Evolutionary conservation across 2,113 vertebrate genomes (phyloP).

Genomic region (Lanius ludovicianus): DNA sequence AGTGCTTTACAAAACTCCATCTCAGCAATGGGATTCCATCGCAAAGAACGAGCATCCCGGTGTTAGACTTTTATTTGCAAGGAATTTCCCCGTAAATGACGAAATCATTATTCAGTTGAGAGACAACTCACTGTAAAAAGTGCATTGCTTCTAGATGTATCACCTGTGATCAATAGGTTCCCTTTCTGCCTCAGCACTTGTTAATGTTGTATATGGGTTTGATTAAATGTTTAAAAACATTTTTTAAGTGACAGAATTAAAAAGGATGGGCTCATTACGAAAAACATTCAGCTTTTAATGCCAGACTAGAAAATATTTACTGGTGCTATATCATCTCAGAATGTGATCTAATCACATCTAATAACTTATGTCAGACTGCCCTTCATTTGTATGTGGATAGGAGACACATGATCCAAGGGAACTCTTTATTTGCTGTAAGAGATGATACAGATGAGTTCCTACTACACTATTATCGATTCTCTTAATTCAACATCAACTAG

Average conservation of each 20-base stretch:
- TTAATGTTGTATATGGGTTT: conserved; percentile 13
- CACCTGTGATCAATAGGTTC: conserved; percentile 58
- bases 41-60: not conserved
- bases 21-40: conserved; percentile 9
- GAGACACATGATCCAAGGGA: not conserved
- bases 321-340: conserved; percentile 2
- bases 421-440: not conserved
- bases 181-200: conserved; percentile 24
- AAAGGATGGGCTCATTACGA: conserved; percentile 21
- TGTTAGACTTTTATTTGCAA: conserved; percentile 38
- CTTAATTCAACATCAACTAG: not conserved
- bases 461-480: not conserved
- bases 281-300: conserved; percentile 21
- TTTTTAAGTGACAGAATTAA: conserved; percentile 45
- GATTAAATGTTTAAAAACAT: conserved; percentile 42
- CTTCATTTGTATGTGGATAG: not conserved
- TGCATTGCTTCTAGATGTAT: conserved; percentile 54
- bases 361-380: not conserved
- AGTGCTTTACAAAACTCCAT: conserved; percentile 33
- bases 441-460: not conserved
- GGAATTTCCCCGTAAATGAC: conserved; percentile 55
- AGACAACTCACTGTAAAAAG: conserved; percentile 49
- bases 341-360: conserved; percentile 17
- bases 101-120: conserved; percentile 42
- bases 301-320: conserved; percentile 5